Evolutionary conservation across 2,888 invertebrate species (phyloP).

Genomic region (Pharmacophagus antenor): DNA sequence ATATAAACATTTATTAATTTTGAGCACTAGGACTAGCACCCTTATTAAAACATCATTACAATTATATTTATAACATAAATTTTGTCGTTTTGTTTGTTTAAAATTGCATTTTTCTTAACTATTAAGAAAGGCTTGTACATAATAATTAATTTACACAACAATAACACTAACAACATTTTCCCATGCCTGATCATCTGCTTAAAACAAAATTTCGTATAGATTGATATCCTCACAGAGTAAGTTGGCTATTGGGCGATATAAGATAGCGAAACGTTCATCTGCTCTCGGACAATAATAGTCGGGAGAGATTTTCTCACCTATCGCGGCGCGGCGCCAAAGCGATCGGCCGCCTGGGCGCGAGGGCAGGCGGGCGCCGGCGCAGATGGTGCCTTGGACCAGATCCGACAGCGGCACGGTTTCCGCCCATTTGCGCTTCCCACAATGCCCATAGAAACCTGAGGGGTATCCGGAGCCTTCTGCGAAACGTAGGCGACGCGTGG

Average conservation of each 20-base stretch:
- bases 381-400: slow-evolving; percentile 48
- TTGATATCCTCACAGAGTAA: slow-evolving; percentile 33
- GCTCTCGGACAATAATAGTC: slow-evolving; percentile 42
- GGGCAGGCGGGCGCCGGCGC: slow-evolving; percentile 63
- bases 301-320: slow-evolving; percentile 73
- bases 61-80: too few species aligned
- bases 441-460: slow-evolving; percentile 56
- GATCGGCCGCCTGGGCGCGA: slow-evolving; percentile 37
- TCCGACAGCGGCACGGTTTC: slow-evolving; percentile 52
- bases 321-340: slow-evolving; percentile 58
- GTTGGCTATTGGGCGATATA: slow-evolving; percentile 32
- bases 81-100: too few species aligned
- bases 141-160: too few species aligned
- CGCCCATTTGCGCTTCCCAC: slow-evolving; percentile 72
- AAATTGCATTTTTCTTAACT: too few species aligned
- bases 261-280: slow-evolving; percentile 5
- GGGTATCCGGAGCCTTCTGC: slow-evolving; percentile 56
- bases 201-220: too few species aligned
- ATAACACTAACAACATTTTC: too few species aligned
- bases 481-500: slow-evolving; percentile 72
- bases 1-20: too few species aligned
- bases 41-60: too few species aligned
- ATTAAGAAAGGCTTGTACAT: too few species aligned
- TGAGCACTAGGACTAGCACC: too few species aligned
- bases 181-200: too few species aligned